phyloP scores from a whole-genome alignment of 2,888 invertebrate genomes.

The Eupithecia inturbata region DNA sequence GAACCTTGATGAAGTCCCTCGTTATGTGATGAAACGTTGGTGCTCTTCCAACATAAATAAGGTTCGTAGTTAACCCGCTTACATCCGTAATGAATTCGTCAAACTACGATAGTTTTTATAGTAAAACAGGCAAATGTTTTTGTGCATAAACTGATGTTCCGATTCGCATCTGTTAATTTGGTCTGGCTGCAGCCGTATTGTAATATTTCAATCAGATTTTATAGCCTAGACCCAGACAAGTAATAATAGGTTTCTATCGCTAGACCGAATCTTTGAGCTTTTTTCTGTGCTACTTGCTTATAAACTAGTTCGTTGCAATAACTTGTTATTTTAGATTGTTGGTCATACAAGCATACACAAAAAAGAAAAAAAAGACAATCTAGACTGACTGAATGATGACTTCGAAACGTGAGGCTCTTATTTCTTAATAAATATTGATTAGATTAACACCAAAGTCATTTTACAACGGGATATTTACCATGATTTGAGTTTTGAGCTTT shows the following conservation, averaged over 20 bases:
- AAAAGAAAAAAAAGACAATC: neutral
- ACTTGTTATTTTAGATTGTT: neutral
- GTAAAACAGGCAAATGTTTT: neutral
- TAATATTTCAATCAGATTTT: neutral
- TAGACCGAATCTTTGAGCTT: neutral
- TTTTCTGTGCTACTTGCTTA: neutral
- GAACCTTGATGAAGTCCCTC: no score
- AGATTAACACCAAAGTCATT: neutral
- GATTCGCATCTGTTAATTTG: neutral
- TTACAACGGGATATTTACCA: no score
- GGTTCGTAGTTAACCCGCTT: no score
- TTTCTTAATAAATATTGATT: neutral
- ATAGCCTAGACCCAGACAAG: constrained; percentile 1
- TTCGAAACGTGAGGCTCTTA: neutral
- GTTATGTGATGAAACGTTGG: no score
- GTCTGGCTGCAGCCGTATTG: neutral
- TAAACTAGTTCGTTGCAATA: neutral
- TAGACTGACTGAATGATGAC: neutral
- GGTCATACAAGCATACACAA: neutral
- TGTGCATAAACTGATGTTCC: neutral
- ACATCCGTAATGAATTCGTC: no score
- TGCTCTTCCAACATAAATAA: no score
- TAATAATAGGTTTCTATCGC: neutral
- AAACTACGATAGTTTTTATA: no score
- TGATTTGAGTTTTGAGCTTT: no score